Conservation (phyloP, 2,113 vertebrate genomes). For the Poeciliopsis prolifica region DNA sequence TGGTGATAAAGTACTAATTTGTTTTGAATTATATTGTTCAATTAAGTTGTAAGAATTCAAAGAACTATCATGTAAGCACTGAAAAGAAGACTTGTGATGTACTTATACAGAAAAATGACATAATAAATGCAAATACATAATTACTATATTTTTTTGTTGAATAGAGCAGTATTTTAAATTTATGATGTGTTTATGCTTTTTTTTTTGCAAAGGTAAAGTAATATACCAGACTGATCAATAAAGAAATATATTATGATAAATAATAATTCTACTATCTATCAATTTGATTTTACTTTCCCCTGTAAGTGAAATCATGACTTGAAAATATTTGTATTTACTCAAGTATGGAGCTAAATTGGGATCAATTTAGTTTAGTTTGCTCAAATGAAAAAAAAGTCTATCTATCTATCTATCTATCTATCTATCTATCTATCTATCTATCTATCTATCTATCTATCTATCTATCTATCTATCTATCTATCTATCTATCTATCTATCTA, state of each 20-base stretch:
- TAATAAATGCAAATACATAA: conserved; percentile 68
- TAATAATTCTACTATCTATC: conserved; percentile 42
- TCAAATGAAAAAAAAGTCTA: no score
- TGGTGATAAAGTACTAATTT: conserved; percentile 70
- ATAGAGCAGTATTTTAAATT: conserved; percentile 61
- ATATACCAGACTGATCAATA: conserved; percentile 68
- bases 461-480: no score
- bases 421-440: no score
- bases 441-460: no score
- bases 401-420: no score
- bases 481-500: no score
- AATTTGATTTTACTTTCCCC: not conserved
- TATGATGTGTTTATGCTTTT: conserved; percentile 59
- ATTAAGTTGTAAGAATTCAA: conserved; percentile 74
- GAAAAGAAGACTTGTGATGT: conserved; percentile 72
- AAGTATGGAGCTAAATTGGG: no score
- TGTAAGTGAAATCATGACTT: not conserved
- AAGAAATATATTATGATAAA: conserved; percentile 59
- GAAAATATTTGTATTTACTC: not conserved
- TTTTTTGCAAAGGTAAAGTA: conserved; percentile 71
- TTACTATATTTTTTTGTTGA: conserved; percentile 68
- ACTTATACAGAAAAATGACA: conserved; percentile 72
- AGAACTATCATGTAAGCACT: conserved; percentile 69
- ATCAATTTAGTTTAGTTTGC: no score
- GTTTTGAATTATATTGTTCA: conserved; percentile 72